Evolutionary conservation across 2,797 vertebrate species (phyloP).

Genomic region (Rallus crepitans): DNA sequence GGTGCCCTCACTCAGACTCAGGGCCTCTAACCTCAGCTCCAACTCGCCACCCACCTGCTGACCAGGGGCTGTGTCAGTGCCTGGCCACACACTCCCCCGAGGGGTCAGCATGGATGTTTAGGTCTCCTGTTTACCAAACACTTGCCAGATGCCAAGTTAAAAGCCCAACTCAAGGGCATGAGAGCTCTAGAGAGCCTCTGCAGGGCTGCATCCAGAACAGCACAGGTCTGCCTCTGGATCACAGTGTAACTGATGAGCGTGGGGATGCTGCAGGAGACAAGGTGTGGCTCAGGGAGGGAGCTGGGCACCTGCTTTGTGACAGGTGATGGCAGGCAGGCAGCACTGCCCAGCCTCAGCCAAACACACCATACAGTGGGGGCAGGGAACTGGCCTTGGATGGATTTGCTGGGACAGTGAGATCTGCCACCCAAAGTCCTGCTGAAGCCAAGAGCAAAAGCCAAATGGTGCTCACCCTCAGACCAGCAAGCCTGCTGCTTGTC

Average conservation of each 20-base stretch:
- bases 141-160: background rate
- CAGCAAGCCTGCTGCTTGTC: background rate
- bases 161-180: no score
- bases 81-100: accelerated
- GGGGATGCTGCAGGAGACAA: background rate
- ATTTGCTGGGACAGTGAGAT: background rate
- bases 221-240: background rate
- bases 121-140: background rate
- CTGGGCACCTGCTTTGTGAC: no score
- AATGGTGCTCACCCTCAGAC: background rate
- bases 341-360: background rate
- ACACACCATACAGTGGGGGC: background rate
- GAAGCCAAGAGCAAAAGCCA: background rate
- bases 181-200: background rate
- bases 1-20: background rate
- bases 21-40: background rate
- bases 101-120: background rate
- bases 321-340: accelerated
- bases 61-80: background rate
- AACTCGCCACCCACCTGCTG: background rate
- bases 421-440: background rate
- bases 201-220: background rate
- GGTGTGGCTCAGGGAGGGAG: background rate
- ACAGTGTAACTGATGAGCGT: accelerated
- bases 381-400: background rate